Evolutionary conservation across 92 coral and sea anemone genomes (phyloP), one percentile per base, ranked within the genome.

Genomic region (Zoanthus sansibaricus): DNA sequence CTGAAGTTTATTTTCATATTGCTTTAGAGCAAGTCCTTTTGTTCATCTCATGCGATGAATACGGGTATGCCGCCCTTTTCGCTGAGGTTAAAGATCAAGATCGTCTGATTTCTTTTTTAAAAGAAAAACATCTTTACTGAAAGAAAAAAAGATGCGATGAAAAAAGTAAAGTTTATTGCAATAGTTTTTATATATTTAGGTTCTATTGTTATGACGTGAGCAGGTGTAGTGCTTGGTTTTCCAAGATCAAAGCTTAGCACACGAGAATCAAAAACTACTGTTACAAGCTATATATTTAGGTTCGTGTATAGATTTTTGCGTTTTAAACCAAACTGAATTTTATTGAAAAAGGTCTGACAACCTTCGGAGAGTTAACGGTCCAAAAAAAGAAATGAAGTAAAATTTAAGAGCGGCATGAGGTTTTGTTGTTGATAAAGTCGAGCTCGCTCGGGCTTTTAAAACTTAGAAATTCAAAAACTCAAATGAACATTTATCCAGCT

Each of bases 171-270:
- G 44, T 62, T 79, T 14, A 62, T 42, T 33, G 15, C 72, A n/a
- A 7, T 7, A 44, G 59, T 66, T 25, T 7, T 67, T 20, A 80
- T 64, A 12, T 66, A 32, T 66, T 80, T 46, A 46, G 44, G 20
- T 9, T 80, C 73, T 66, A 80, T 80, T 64, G 44, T 67, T 48
- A 37, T 64, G 73, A 80, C 20, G 55, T 46, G 20, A 66, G 66
- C 75, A 45, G 74, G 61, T 70, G 75, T 47, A 58, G 61, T 70
- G 75, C 62, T n/a, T 20, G 1, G 33, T 42, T 45, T 14, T 62
- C 69, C 30, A 7, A 17, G 32, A 37, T 14, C 33, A 37, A 6
- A 80, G 48, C 3, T 79, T 64, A 21, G 64, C 59, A 15, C 21
- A 3, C 17, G 8, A 32, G 18, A 11, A 4, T 21, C 44, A 30